Conservation (phyloP, 2,888 invertebrate genomes). For the Sclerodermus sp. region DNA sequence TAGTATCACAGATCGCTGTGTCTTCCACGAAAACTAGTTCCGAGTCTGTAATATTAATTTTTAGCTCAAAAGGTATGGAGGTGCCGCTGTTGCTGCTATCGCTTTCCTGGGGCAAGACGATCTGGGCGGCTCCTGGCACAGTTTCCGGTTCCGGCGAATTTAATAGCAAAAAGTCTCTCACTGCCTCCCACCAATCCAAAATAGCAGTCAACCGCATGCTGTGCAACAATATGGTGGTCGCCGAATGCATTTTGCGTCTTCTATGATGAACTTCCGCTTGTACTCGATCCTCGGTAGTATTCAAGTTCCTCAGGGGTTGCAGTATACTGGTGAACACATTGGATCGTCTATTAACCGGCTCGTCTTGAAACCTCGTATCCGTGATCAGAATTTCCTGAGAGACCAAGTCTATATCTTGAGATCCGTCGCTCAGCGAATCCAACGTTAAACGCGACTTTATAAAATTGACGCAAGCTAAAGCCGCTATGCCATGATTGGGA, state of each 20-base stretch:
- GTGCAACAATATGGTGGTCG: constrained; percentile 87
- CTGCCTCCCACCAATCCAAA: constrained; percentile 89
- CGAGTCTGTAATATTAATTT: constrained; percentile 92
- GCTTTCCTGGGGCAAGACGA: constrained; percentile 29
- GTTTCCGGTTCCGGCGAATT: constrained; percentile 52
- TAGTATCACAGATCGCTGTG: constrained; percentile 83
- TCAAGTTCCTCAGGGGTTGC: constrained; percentile 69
- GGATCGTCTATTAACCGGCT: constrained; percentile 71
- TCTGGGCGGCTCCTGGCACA: constrained; percentile 26
- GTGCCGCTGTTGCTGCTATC: constrained; percentile 36
- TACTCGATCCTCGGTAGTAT: constrained; percentile 61
- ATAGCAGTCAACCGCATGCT: constrained; percentile 94
- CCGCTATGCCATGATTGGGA: constrained; percentile 62
- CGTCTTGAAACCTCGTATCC: constrained; percentile 72
- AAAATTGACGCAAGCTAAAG: constrained; percentile 87
- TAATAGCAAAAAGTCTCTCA: constrained; percentile 74
- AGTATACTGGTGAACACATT: constrained; percentile 90
- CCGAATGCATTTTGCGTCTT: constrained; percentile 67
- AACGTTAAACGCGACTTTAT: constrained; percentile 85
- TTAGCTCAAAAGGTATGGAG: constrained; percentile 72
- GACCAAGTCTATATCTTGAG: constrained; percentile 89
- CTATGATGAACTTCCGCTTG: constrained; percentile 78
- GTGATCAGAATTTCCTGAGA: constrained; percentile 85
- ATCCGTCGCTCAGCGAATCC: constrained; percentile 84
- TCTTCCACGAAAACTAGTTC: constrained; percentile 94